phyloP scores from a whole-genome alignment of 2,888 invertebrate species.

The Lingula anatina region DNA sequence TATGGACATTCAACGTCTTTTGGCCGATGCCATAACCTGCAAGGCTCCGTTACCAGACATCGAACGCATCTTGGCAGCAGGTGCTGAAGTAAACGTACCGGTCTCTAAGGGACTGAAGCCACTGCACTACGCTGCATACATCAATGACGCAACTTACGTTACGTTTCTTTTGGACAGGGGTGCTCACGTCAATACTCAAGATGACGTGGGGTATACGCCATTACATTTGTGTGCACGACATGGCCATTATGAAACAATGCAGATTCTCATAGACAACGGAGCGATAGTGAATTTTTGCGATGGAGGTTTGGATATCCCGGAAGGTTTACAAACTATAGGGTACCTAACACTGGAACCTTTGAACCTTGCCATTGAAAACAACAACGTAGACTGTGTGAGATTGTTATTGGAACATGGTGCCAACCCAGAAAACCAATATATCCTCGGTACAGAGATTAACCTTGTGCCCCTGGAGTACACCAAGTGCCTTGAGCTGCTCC shows the following conservation, averaged over 20 bases:
- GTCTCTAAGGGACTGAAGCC: slow-evolving; percentile 83
- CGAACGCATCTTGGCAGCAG: slow-evolving; percentile 76
- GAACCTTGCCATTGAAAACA: slow-evolving; percentile 80
- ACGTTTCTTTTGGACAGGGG: slow-evolving; percentile 70
- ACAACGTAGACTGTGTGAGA: slow-evolving; percentile 64
- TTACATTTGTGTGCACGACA: slow-evolving; percentile 86
- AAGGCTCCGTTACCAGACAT: slow-evolving; percentile 84
- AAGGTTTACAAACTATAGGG: slow-evolving; percentile 23
- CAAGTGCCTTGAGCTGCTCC: slow-evolving; percentile 73
- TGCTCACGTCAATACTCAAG: slow-evolving; percentile 58
- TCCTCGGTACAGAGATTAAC: slow-evolving; percentile 86
- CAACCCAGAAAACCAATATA: slow-evolving; percentile 85
- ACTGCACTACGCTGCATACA: slow-evolving; percentile 89
- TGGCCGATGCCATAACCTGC: slow-evolving; percentile 85
- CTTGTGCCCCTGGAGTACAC: slow-evolving; percentile 71
- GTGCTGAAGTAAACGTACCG: slow-evolving; percentile 66
- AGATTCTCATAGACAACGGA: slow-evolving; percentile 69
- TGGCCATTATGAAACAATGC: slow-evolving; percentile 59
- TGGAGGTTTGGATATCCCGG: slow-evolving; percentile 59
- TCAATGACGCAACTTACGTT: slow-evolving; percentile 70
- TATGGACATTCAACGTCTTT: slow-evolving; percentile 66
- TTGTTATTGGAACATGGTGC: slow-evolving; percentile 78
- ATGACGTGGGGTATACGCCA: slow-evolving; percentile 87
- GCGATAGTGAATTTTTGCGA: slow-evolving; percentile 75
- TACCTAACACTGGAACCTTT: slow-evolving; percentile 70